Conservation (phyloP, 1,140 invertebrate genomes). For the Trichonephila clavipes region DNA sequence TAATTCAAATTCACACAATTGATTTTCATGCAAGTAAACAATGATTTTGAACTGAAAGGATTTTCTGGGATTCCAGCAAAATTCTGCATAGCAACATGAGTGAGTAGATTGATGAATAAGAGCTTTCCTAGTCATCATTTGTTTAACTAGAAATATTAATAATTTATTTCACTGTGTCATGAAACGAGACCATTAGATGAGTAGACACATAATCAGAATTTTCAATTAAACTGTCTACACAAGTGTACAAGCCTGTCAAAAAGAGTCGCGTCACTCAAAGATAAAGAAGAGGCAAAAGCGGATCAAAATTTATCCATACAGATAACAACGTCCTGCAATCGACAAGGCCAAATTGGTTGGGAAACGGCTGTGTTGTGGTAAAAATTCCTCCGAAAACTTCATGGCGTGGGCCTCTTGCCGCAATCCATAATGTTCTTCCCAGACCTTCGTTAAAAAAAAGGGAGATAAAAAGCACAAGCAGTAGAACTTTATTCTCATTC, state of each 20-base stretch:
- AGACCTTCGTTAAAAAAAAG: background rate
- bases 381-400: background rate
- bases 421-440: constrained; percentile 16
- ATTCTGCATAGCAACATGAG: too few relatives aligned
- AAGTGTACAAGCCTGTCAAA: background rate
- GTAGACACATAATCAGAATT: background rate
- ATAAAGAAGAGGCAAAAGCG: background rate
- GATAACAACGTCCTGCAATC: background rate
- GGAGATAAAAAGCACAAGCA: background rate
- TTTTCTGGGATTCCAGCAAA: too few relatives aligned
- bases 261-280: background rate
- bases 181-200: background rate
- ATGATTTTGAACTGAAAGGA: too few relatives aligned
- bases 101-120: background rate
- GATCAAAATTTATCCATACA: background rate
- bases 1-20: too few relatives aligned
- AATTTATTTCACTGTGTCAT: background rate
- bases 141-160: background rate
- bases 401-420: background rate
- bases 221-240: background rate
- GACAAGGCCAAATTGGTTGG: constrained; percentile 24
- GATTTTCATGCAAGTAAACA: too few relatives aligned
- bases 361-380: background rate
- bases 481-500: background rate
- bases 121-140: background rate